Evolutionary conservation across 2,113 vertebrate species (phyloP).

Genomic region (Platanista minor): DNA sequence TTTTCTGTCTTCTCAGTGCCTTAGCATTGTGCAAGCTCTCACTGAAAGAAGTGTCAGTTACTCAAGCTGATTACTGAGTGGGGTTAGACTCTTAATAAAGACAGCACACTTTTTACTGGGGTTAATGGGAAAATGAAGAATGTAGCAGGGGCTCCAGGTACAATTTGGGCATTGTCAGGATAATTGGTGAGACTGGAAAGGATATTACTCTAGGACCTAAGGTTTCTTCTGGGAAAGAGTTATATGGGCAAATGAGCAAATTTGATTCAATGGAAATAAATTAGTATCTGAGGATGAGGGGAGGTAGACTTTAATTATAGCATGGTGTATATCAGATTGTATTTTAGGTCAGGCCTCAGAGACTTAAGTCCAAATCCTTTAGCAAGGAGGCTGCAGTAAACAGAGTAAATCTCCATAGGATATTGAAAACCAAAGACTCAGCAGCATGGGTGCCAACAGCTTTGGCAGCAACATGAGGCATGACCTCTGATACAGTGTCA

Average conservation of each 20-base stretch:
- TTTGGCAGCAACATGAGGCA: neutral
- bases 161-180: neutral
- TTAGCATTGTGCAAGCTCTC: neutral
- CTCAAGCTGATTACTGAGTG: neutral
- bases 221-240: neutral
- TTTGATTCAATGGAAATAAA: neutral
- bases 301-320: neutral
- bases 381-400: neutral
- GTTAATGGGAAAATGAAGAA: neutral
- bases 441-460: neutral
- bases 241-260: neutral
- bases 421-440: conserved; percentile 2
- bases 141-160: neutral
- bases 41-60: neutral
- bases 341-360: neutral
- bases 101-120: neutral
- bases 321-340: neutral
- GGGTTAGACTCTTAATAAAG: neutral
- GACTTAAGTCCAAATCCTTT: neutral
- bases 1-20: neutral
- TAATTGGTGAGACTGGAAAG: neutral
- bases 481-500: neutral
- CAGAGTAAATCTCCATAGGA: neutral
- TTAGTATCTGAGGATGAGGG: neutral
- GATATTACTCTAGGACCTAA: neutral